A percentile compares a stretch with the other conserved stretches of the same genome.
phyloP scores from a whole-genome alignment of 2,888 invertebrate species.

The Hecatera dysodea region DNA sequence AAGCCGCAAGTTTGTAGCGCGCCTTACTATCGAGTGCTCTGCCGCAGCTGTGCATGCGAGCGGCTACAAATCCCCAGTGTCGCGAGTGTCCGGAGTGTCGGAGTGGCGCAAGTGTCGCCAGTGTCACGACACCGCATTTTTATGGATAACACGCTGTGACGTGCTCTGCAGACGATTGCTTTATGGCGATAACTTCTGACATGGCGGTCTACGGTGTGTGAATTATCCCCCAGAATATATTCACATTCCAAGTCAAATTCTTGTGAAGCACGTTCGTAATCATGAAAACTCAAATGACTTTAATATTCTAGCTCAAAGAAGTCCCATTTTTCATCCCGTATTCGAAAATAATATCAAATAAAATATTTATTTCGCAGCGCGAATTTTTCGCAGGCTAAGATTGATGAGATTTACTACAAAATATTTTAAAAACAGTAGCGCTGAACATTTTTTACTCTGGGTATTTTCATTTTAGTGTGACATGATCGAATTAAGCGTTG shows the following conservation, averaged over 20 bases:
- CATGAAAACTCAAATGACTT: constrained; percentile 10
- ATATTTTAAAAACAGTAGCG: constrained; percentile 32
- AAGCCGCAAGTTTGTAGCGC: constrained; percentile 8
- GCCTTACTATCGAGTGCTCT: constrained; percentile 36
- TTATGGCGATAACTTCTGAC: constrained; percentile 17
- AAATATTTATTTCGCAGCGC: constrained; percentile 47
- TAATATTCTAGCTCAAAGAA: constrained; percentile 41
- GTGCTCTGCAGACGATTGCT: constrained; percentile 15
- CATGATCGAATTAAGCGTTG: constrained; percentile 47
- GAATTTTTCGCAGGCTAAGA: constrained; percentile 45
- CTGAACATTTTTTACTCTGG: constrained; percentile 9
- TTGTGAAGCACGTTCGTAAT: not conserved
- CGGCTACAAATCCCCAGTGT: constrained; percentile 16
- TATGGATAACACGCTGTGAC: constrained; percentile 25
- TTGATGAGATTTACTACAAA: constrained; percentile 54
- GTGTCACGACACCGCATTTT: constrained; percentile 22
- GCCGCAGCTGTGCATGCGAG: constrained; percentile 43
- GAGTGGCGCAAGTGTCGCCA: not conserved
- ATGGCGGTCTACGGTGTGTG: not conserved
- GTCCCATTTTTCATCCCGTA: constrained; percentile 50
- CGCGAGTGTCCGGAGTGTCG: constrained; percentile 5
- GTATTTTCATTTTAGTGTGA: constrained; percentile 43
- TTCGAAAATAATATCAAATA: constrained; percentile 56
- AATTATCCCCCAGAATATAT: not conserved
- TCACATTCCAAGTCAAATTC: constrained; percentile 4